These are phyloP conservation scores for Chamaea fasciata DNA, from an alignment of 2,113 vertebrate species.

Conservation along the genomic window DNA sequence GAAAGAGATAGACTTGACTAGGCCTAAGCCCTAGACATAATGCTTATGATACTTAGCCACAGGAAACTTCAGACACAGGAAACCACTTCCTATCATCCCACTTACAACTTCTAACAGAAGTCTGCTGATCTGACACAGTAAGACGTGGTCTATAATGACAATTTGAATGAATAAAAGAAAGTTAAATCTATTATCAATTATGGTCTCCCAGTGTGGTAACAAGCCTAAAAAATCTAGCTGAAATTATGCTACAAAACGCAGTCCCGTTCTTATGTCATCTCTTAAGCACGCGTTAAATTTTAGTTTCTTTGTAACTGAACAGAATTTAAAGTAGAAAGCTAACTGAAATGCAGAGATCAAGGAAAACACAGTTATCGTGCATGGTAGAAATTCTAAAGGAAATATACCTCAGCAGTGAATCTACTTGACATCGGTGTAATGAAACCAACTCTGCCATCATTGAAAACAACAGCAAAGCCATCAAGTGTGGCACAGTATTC, in stretches of 20 bases:
- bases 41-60: background rate
- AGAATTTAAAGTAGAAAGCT: background rate
- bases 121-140: background rate
- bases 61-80: background rate
- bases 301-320: background rate
- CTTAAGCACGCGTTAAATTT: background rate
- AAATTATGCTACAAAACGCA: background rate
- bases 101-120: background rate
- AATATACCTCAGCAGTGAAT: constrained; percentile 87
- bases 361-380: background rate
- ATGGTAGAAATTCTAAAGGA: background rate
- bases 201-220: background rate
- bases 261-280: background rate
- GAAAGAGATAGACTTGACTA: background rate
- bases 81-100: background rate
- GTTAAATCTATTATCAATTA: background rate
- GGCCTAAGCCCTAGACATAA: background rate
- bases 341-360: background rate
- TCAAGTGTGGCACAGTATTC: constrained; percentile 93
- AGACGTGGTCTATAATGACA: background rate
- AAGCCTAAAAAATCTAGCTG: background rate
- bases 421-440: constrained; percentile 89
- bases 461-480: constrained; percentile 94
- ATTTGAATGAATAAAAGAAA: background rate
- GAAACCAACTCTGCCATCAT: constrained; percentile 93